A percentile compares a stretch with the other conserved stretches of the same genome.
These are phyloP conservation scores for Odontophorus gujanensis DNA, from an alignment of 2,113 vertebrate species.

Conservation along the genomic window DNA sequence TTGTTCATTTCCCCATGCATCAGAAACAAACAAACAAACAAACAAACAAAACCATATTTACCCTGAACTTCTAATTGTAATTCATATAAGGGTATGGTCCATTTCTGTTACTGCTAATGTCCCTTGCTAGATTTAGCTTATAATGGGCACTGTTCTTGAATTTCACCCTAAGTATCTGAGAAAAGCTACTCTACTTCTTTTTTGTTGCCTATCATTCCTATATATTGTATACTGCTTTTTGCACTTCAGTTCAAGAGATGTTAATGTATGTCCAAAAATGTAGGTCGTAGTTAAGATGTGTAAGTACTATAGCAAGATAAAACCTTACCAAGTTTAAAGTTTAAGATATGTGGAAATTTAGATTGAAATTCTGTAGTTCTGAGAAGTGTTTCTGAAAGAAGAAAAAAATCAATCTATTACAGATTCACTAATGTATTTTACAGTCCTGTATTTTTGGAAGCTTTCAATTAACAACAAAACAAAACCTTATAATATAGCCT, in stretches of 20 bases:
- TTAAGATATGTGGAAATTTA: not conserved
- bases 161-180: not conserved
- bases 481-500: conserved; percentile 3
- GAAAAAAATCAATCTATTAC: not conserved
- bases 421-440: not conserved
- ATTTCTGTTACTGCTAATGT: not conserved
- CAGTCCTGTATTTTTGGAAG: not conserved
- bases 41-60: not conserved
- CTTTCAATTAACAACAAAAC: conserved; percentile 9
- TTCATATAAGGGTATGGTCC: not conserved
- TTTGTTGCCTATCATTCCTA: not conserved
- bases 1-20: not conserved
- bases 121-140: not conserved
- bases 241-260: not conserved
- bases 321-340: not conserved
- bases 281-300: conserved; percentile 7
- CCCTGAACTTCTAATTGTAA: not conserved
- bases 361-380: not conserved
- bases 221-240: not conserved
- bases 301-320: not conserved
- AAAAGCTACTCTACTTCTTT: not conserved
- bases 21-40: not conserved
- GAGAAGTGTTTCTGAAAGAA: not conserved
- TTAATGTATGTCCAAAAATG: not conserved
- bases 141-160: not conserved